These are phyloP conservation scores for Oscheius onirici DNA, from an alignment of 2,888 invertebrate species.

Conservation along the genomic window DNA sequence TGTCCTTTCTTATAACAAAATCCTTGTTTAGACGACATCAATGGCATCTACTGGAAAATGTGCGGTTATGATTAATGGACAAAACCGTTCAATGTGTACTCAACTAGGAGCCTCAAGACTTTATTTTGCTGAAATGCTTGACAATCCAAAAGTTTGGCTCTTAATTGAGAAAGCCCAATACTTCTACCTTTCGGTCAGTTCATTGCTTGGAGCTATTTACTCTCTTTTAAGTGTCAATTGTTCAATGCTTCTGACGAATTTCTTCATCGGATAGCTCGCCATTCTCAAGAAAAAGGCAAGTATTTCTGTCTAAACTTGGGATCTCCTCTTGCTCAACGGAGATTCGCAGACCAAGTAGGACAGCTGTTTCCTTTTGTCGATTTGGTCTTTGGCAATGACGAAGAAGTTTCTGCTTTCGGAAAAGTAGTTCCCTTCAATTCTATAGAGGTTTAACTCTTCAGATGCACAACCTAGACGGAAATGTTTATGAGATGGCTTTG, in stretches of 20 bases:
- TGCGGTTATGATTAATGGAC: constrained; percentile 87
- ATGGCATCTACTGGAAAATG: constrained; percentile 92
- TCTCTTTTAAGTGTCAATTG: background rate
- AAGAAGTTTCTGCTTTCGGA: constrained; percentile 84
- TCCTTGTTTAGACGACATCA: constrained; percentile 75
- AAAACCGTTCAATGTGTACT: constrained; percentile 76
- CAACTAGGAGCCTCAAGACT: constrained; percentile 71
- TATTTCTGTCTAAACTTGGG: constrained; percentile 89
- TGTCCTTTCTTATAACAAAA: background rate
- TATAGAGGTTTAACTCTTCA: too few relatives aligned
- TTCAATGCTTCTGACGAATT: constrained; percentile 3
- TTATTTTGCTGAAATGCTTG: background rate
- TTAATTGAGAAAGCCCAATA: constrained; percentile 82
- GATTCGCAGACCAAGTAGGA: constrained; percentile 84
- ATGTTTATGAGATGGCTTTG: constrained; percentile 84
- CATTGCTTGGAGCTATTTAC: background rate
- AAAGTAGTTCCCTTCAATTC: too few relatives aligned
- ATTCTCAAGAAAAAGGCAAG: constrained; percentile 1
- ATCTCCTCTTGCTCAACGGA: constrained; percentile 87
- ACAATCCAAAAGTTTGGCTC: background rate
- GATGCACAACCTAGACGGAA: constrained; percentile 72
- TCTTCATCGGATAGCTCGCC: background rate
- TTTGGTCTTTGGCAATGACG: constrained; percentile 91
- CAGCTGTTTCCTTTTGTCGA: constrained; percentile 89
- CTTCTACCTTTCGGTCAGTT: constrained; percentile 83